Base-by-base conservation (phyloP, 2,797 vertebrate genomes). In the Sardinella longiceps region DNA sequence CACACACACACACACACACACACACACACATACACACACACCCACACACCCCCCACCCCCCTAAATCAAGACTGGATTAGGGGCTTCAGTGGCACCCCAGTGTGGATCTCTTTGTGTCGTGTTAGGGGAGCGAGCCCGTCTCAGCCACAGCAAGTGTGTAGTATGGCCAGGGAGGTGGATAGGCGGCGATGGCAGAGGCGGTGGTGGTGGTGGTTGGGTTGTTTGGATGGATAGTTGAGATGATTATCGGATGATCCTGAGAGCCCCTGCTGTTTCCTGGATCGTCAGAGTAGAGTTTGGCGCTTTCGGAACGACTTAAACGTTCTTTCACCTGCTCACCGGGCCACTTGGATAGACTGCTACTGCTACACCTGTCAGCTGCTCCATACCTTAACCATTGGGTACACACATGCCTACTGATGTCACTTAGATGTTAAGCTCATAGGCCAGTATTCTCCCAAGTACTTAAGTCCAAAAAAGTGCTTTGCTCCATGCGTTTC, bases 61-160 rank as follows among this genome's bases (percentile, higher is more conserved):
- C n/a, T 9, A 63, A 63, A 92, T 93, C 91, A 92, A 91, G 93
- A 92, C 83, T 90, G 89, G 91, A 92, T 93, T 92, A 91, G 87
- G 85, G 63, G 63, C 63, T 84, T 90, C 85, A 90, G 60, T 90
- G 85, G 86, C 77, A 80, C 85, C 87, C 87, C 77, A 85, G 85
- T 81, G 33, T 89, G 88, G 89, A 89, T 94, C 88, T 89, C 87
- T 88, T 83, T 90, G 80, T 87, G 81, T 85, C 74, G 45, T 1
- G 39, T 87, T 87, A 88, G 85, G 85, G 87, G 92, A 87, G 87
- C 81, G 53, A 86, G 81, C 85, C 84, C 85, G 48, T 39, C 53
- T 85, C 82, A 84, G 60, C 43, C 84, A 20, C 77, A 88, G 66
- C 74, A 84, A 53, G 80, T 80, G 11, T 14, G 80, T 51, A 63